phyloP scores from a whole-genome alignment of 1,140 invertebrate genomes.

The Trinorchestia longiramus region DNA sequence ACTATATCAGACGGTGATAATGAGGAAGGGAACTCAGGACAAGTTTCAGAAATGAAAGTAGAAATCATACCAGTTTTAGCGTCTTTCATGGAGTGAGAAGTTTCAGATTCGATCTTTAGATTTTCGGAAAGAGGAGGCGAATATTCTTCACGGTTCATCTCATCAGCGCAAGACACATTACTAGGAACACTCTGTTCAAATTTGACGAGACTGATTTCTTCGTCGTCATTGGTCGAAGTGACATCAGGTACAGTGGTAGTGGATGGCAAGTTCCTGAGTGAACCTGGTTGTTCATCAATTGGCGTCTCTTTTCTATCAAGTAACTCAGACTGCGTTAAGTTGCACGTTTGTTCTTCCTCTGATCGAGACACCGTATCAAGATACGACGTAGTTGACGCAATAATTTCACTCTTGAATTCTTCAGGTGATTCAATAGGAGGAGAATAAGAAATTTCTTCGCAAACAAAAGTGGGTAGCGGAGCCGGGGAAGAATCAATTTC shows the following conservation, averaged over 20 bases:
- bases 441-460: background rate
- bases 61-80: background rate
- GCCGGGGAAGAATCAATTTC: too few relatives aligned
- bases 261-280: background rate
- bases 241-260: background rate
- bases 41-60: slow-evolving; percentile 29
- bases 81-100: background rate
- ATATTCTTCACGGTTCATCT: too few relatives aligned
- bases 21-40: slow-evolving; percentile 14
- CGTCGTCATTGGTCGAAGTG: background rate
- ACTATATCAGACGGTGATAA: background rate
- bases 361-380: background rate
- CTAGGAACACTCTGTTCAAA: background rate
- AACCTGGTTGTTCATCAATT: background rate
- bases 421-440: background rate
- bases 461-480: background rate
- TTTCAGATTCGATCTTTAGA: background rate
- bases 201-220: background rate
- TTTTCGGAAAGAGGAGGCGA: too few relatives aligned
- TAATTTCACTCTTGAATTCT: background rate
- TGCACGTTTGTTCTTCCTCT: background rate
- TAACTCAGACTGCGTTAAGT: background rate
- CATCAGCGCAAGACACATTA: too few relatives aligned
- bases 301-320: background rate
- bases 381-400: background rate